Evolutionary conservation across 2,888 invertebrate genomes (phyloP).

Genomic region (Netelia inedita): DNA sequence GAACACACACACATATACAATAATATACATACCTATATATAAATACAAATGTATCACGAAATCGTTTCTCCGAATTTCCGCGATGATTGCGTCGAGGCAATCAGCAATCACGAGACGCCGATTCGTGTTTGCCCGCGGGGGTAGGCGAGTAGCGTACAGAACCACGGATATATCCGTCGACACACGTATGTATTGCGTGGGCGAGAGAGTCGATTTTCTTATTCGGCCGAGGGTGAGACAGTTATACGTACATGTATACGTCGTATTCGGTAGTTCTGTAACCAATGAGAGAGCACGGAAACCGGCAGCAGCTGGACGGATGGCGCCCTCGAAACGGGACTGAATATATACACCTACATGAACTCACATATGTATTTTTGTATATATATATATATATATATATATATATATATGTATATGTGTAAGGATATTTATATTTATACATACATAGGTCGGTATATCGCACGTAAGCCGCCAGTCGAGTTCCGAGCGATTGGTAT

Average conservation of each 20-base stretch:
- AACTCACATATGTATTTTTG: constrained; percentile 45
- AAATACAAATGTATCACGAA: constrained; percentile 12
- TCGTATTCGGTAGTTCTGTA: constrained; percentile 57
- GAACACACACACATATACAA: background rate
- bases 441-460: constrained; percentile 48
- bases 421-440: background rate
- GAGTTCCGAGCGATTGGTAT: constrained; percentile 79
- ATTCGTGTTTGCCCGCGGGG: constrained; percentile 11
- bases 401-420: constrained; percentile 23
- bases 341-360: constrained; percentile 55
- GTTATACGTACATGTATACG: background rate
- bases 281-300: constrained; percentile 79
- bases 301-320: constrained; percentile 74
- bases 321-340: constrained; percentile 77
- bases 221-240: constrained; percentile 48
- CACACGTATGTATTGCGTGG: constrained; percentile 41
- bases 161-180: constrained; percentile 45
- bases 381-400: constrained; percentile 30
- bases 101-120: constrained; percentile 55
- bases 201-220: constrained; percentile 60
- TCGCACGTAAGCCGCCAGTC: constrained; percentile 76
- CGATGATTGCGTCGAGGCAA: constrained; percentile 58
- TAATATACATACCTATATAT: too few relatives aligned
- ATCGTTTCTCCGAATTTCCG: constrained; percentile 62
- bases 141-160: constrained; percentile 11